Conservation (phyloP, 1,140 invertebrate species). For the silkworm (Bombyx mori) region DNA sequence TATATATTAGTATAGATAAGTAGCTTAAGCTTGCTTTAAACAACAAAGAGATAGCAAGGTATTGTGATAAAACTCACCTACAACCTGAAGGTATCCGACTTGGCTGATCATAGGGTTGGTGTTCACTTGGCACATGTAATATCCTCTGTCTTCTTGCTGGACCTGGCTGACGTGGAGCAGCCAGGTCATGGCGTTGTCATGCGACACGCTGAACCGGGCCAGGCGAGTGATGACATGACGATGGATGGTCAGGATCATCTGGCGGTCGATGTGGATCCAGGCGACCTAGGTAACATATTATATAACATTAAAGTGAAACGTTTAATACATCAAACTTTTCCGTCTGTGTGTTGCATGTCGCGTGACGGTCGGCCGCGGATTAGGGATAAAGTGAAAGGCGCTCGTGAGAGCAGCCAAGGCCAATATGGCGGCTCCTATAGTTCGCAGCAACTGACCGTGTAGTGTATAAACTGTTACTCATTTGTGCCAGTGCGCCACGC, state of each 20-base stretch:
- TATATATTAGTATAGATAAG: too few species aligned
- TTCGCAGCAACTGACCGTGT: too few species aligned
- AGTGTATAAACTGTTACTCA: too few species aligned
- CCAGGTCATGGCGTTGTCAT: constrained; percentile 94
- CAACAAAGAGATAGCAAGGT: too few species aligned
- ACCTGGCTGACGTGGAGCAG: constrained; percentile 88
- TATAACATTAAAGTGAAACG: background rate
- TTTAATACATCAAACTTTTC: too few species aligned
- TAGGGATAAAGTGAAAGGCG: too few species aligned
- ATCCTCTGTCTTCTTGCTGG: constrained; percentile 90
- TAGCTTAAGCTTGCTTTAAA: too few species aligned
- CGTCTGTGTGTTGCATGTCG: too few species aligned
- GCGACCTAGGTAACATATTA: constrained; percentile 78
- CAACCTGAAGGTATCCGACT: constrained; percentile 93
- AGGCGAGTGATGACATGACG: constrained; percentile 90
- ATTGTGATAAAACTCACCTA: constrained; percentile 78
- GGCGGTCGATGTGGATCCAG: constrained; percentile 94
- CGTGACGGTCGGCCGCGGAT: too few species aligned
- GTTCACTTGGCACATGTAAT: constrained; percentile 95
- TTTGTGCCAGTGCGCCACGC: too few species aligned
- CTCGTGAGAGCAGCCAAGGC: too few species aligned
- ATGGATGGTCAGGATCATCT: constrained; percentile 94
- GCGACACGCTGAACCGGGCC: constrained; percentile 88
- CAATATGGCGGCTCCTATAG: too few species aligned
- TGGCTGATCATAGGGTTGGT: constrained; percentile 97